Evolutionary conservation across 2,888 invertebrate species (phyloP), one percentile per base, ranked within the genome.

Genomic region (Ptychoptera contaminata): DNA sequence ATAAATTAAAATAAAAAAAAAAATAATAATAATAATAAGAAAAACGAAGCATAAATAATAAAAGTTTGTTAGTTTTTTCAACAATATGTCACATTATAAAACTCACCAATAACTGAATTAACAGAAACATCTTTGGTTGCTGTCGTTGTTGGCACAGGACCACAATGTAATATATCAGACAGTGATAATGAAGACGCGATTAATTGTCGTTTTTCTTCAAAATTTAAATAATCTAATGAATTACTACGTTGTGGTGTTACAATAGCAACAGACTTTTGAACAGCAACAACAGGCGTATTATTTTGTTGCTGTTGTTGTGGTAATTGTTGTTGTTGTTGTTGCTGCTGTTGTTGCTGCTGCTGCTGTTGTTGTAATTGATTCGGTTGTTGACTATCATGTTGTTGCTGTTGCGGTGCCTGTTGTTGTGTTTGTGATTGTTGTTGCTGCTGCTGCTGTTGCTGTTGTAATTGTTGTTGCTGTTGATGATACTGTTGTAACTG

Each of bases 151-250:
- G 66, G 70, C 7, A 71, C 68, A 14, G 79, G 76, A 53, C 78
- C 79, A 58, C 79, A 79, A 52, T 82, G 80, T 54, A 84, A 67
- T 59, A 88, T 87, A 67, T 88, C 88, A 53, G 86, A 85, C 49
- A 90, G 71, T 51, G 87, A 87, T 60, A 90, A 65, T 43, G 87
- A 86, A 51, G 87, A 87, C 40, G 88, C 88, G 53, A 90, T 90
- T 59, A 90, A 70, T 67, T 87, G 85, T 56, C 88, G 73, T 64
- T 87, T 87, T 71, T 90, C 88, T 67, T 88, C 87, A 64, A 90
- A 90, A 69, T 90, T 88, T 46, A 90, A 74, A 69, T 85, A 84
- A 71, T 87, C 87, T 71, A 87, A 73, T 60, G 85, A 85, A 66
- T 79, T 84, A 68, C 85, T 85, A 57, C 84, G 67, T 56, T 80